Percentiles rank a stretch among this genome's conserved stretches.
Evolutionary conservation across 2,888 invertebrate species (phyloP).

Genomic region (Parelbella ahira): DNA sequence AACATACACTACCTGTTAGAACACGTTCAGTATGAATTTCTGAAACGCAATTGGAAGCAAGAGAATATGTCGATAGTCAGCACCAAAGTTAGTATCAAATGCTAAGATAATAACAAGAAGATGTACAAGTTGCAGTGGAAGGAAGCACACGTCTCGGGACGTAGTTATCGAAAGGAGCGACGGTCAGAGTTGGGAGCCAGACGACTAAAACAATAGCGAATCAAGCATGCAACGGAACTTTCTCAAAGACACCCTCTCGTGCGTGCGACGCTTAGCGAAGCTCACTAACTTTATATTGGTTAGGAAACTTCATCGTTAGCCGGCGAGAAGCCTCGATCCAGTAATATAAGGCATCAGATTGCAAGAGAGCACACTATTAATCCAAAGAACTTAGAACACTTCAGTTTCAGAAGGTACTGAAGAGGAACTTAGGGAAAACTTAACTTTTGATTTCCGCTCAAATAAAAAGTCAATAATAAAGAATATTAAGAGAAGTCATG

Average conservation of each 20-base stretch:
- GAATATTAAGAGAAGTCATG: slow-evolving; percentile 24
- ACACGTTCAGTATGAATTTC: too few species aligned
- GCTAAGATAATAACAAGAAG: slow-evolving; percentile 68
- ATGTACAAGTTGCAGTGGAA: slow-evolving; percentile 57
- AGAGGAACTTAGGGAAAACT: slow-evolving; percentile 3
- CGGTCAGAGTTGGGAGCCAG: slow-evolving; percentile 66
- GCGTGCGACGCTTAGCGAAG: slow-evolving; percentile 71
- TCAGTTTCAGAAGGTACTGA: slow-evolving; percentile 1
- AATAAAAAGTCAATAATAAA: slow-evolving; percentile 9
- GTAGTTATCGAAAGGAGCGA: slow-evolving; percentile 46
- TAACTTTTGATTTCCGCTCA: slow-evolving; percentile 14
- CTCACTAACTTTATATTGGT: slow-evolving; percentile 74
- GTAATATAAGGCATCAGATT: slow-evolving; percentile 39
- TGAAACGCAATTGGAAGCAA: too few species aligned
- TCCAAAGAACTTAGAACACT: slow-evolving; percentile 17
- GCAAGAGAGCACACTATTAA: slow-evolving; percentile 33
- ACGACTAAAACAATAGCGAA: slow-evolving; percentile 73
- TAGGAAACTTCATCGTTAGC: slow-evolving; percentile 63
- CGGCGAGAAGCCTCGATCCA: slow-evolving; percentile 44
- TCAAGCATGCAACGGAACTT: slow-evolving; percentile 77
- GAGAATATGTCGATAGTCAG: slow-evolving; percentile 40
- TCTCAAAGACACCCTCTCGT: slow-evolving; percentile 71
- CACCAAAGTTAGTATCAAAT: slow-evolving; percentile 60
- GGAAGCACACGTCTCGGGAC: slow-evolving; percentile 56
- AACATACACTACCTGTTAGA: too few species aligned